Conservation (phyloP, 2,888 invertebrate species). For the Endotricha flammealis region DNA sequence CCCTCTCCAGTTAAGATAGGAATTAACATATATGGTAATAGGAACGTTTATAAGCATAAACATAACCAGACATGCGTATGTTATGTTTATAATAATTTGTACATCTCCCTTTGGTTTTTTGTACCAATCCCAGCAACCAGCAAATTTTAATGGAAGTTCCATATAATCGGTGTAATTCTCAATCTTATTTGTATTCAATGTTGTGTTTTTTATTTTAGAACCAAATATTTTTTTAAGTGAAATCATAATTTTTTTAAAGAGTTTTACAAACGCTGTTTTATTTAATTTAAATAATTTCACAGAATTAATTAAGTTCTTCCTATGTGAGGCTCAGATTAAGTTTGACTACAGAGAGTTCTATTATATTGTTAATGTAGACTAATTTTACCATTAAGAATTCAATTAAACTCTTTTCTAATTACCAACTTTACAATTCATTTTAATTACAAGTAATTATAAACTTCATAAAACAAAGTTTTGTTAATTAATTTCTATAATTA, state of each 20-base stretch:
- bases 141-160: constrained; percentile 45
- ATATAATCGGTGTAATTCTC: constrained; percentile 45
- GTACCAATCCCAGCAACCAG: constrained; percentile 61
- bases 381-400: no score
- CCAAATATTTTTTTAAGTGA: neutral
- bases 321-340: no score
- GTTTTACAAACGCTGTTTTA: no score
- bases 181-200: constrained; percentile 26
- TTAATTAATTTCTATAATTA: no score
- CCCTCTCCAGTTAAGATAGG: constrained; percentile 52
- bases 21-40: constrained; percentile 36
- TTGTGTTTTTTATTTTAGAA: constrained; percentile 12
- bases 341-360: no score
- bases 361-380: no score
- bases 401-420: no score
- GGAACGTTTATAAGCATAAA: constrained; percentile 39
- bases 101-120: constrained; percentile 27
- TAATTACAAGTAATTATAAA: no score
- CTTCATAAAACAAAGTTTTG: no score
- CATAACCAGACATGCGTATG: constrained; percentile 46
- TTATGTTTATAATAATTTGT: constrained; percentile 39
- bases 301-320: no score
- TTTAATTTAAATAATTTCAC: no score
- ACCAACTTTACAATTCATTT: no score
- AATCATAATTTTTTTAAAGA: neutral